phyloP scores from a whole-genome alignment of 2,113 vertebrate genomes.

The Triplophysa siluroides region DNA sequence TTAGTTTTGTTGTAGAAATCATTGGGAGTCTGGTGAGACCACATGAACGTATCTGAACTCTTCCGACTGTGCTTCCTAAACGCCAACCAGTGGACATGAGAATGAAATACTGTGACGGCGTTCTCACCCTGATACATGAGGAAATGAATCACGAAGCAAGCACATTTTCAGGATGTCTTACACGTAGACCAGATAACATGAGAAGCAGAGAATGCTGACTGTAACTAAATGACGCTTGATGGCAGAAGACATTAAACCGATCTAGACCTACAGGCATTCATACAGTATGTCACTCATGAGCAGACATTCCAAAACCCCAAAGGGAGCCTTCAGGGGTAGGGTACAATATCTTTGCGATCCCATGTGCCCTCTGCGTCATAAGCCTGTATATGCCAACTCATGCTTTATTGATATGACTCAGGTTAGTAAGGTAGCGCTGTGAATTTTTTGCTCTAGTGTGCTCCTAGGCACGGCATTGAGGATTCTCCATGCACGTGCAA shows the following conservation, averaged over 20 bases:
- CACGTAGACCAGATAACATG: slow-evolving; percentile 54
- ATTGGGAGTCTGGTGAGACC: slow-evolving; percentile 7
- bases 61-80: slow-evolving; percentile 16
- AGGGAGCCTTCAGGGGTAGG: not conserved
- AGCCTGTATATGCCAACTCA: not conserved
- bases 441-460: slow-evolving; percentile 1
- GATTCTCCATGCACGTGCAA: slow-evolving; percentile 35
- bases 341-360: not conserved
- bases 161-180: slow-evolving; percentile 28
- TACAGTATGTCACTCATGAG: slow-evolving; percentile 20
- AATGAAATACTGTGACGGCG: slow-evolving; percentile 18
- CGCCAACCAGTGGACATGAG: not conserved
- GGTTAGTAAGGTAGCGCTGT: slow-evolving; percentile 7
- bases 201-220: slow-evolving; percentile 55
- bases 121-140: slow-evolving; percentile 24
- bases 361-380: not conserved
- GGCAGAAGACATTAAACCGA: slow-evolving; percentile 14
- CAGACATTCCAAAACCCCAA: not conserved
- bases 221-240: slow-evolving; percentile 62
- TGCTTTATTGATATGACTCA: slow-evolving; percentile 8
- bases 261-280: slow-evolving; percentile 32
- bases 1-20: not conserved
- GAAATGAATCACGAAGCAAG: not conserved
- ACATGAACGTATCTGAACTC: slow-evolving; percentile 22
- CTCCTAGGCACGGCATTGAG: not conserved